Percentiles rank a stretch among this genome's conserved stretches.
Conservation (phyloP, 1,140 invertebrate species). For the Dendroctonus valens region DNA sequence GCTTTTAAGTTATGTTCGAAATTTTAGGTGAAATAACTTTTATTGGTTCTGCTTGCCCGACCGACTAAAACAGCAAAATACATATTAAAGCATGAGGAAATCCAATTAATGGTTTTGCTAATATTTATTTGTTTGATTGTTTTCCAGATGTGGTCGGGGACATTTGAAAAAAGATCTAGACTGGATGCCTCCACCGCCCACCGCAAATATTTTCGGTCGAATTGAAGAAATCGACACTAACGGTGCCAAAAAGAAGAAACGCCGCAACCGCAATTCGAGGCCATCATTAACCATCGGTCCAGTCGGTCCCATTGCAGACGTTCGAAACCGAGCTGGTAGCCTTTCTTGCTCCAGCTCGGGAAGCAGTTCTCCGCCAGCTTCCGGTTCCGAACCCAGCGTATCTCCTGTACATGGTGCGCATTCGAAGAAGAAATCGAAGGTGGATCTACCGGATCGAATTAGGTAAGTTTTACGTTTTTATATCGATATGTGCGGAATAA, state of each 20-base stretch:
- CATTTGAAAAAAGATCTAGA: slow-evolving; percentile 93
- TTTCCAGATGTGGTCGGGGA: slow-evolving; percentile 69
- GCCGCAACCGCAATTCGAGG: slow-evolving; percentile 63
- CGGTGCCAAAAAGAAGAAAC: slow-evolving; percentile 74
- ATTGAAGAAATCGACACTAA: slow-evolving; percentile 53
- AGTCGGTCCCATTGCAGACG: slow-evolving; percentile 50
- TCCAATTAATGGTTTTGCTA: too few species aligned
- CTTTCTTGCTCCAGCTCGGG: slow-evolving; percentile 62
- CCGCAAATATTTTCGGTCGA: slow-evolving; percentile 48
- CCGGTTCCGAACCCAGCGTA: slow-evolving; percentile 68
- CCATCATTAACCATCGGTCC: slow-evolving; percentile 57
- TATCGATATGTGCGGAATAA: slow-evolving; percentile 1
- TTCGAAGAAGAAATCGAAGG: slow-evolving; percentile 70
- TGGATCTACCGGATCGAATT: slow-evolving; percentile 74
- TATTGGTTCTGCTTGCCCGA: too few species aligned
- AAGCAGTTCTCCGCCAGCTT: slow-evolving; percentile 66
- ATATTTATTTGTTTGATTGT: neutral
- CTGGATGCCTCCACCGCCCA: slow-evolving; percentile 71
- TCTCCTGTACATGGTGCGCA: slow-evolving; percentile 60
- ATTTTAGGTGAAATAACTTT: too few species aligned
- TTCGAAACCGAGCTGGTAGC: slow-evolving; percentile 61
- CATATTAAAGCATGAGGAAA: too few species aligned
- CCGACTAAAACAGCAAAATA: too few species aligned
- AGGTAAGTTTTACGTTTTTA: slow-evolving; percentile 59
- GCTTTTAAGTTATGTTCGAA: too few species aligned